Conservation (phyloP, 2,888 invertebrate species). For the Lamellibrachia satsuma region DNA sequence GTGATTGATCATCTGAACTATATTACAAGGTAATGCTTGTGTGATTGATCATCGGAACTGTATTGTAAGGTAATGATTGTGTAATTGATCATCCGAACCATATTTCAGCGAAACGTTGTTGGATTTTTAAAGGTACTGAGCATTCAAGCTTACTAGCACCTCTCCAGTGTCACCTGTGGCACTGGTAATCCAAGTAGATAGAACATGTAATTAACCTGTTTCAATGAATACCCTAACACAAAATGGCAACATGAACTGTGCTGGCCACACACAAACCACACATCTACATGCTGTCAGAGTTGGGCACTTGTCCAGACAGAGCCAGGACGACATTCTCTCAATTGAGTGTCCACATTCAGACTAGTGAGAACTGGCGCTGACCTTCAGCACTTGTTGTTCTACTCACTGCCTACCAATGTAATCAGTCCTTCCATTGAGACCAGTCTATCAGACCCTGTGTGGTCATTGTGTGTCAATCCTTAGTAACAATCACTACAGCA, state of each 20-base stretch:
- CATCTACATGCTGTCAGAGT: not conserved
- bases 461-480: not conserved
- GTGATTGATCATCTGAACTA: no score
- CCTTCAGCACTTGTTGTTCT: not conserved
- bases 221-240: not conserved
- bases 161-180: no score
- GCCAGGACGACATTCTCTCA: not conserved
- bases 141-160: no score
- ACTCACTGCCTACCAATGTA: not conserved
- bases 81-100: no score
- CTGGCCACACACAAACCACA: not conserved
- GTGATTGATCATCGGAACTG: no score
- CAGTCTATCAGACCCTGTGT: not conserved
- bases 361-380: not conserved
- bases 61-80: no score
- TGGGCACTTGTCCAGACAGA: conserved; percentile 5
- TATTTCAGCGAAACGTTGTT: no score
- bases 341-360: not conserved
- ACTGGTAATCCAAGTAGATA: not conserved
- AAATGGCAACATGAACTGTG: not conserved
- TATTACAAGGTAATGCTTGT: no score
- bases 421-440: not conserved
- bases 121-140: no score
- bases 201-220: not conserved
- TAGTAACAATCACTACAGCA: not conserved